Conservation (phyloP, 1,140 invertebrate genomes). For the Drosophila sp. region DNA sequence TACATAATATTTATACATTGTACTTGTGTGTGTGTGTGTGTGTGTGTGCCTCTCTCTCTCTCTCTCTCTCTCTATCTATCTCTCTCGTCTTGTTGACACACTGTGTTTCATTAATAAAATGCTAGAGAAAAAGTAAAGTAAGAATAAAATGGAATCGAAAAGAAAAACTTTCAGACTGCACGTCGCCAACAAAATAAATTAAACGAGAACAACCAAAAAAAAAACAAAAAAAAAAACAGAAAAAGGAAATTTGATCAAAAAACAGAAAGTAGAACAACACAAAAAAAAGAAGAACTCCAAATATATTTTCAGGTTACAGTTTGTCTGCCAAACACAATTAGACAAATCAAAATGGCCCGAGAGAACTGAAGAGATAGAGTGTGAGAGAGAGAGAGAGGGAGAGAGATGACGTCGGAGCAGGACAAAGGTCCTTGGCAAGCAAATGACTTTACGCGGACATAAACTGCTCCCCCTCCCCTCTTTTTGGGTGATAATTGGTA, state of each 20-base stretch:
- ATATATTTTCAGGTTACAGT: constrained; percentile 4
- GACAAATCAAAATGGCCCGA: constrained; percentile 12
- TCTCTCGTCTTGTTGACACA: constrained; percentile 35
- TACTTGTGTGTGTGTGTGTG: constrained; percentile 44
- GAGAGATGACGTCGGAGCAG: not conserved
- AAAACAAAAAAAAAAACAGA: not conserved
- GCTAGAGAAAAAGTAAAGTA: constrained; percentile 45
- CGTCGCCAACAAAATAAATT: constrained; percentile 45
- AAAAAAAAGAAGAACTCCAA: not conserved
- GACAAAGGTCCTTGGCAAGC: not conserved
- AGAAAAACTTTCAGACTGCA: constrained; percentile 72
- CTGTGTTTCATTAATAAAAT: constrained; percentile 77
- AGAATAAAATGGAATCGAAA: constrained; percentile 41
- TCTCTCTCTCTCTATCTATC: not conserved
- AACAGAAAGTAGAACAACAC: not conserved
- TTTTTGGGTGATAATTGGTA: no score
- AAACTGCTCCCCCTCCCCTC: no score
- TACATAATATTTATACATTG: constrained; percentile 80
- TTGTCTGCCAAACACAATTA: constrained; percentile 16
- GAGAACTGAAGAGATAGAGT: not conserved
- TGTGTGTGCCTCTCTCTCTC: not conserved
- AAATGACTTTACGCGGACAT: no score
- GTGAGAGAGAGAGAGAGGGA: not conserved
- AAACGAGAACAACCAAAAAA: constrained; percentile 22
- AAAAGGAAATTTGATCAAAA: constrained; percentile 15